phyloP scores from a whole-genome alignment of 2,888 invertebrate species.

The Thymelicus acteon region DNA sequence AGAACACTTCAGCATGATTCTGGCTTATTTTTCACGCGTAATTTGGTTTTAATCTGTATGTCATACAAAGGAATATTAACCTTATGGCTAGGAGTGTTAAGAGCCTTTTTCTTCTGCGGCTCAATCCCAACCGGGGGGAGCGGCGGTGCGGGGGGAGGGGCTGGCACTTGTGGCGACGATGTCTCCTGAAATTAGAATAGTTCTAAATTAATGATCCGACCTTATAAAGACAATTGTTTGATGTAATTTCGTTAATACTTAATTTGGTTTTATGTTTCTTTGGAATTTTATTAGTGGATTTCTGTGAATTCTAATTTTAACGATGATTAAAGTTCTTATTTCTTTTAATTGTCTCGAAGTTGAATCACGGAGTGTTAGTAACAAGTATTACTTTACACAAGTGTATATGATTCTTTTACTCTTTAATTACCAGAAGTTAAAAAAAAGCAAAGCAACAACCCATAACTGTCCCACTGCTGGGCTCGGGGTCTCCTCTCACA shows the following conservation, averaged over 20 bases:
- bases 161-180: constrained; percentile 80
- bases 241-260: constrained; percentile 14
- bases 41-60: background rate
- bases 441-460: too few species aligned
- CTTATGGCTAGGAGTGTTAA: constrained; percentile 91
- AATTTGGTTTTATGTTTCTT: background rate
- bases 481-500: too few species aligned
- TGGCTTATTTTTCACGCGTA: constrained; percentile 6
- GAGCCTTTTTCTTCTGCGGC: constrained; percentile 88
- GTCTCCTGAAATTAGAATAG: constrained; percentile 69
- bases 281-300: background rate
- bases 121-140: constrained; percentile 72
- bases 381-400: too few species aligned
- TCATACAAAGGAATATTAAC: constrained; percentile 51
- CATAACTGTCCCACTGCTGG: too few species aligned
- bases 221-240: constrained; percentile 18
- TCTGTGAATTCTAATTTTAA: too few species aligned
- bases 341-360: too few species aligned
- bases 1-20: too few species aligned
- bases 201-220: constrained; percentile 30
- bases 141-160: constrained; percentile 79
- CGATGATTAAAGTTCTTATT: too few species aligned
- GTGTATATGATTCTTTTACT: too few species aligned
- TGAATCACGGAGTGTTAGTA: too few species aligned
- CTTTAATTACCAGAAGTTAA: too few species aligned